Evolutionary conservation across 53 echinoderm and acorn worm genomes (phyloP), one percentile per base, ranked within the genome.

Genomic region (Antedon mediterranea): DNA sequence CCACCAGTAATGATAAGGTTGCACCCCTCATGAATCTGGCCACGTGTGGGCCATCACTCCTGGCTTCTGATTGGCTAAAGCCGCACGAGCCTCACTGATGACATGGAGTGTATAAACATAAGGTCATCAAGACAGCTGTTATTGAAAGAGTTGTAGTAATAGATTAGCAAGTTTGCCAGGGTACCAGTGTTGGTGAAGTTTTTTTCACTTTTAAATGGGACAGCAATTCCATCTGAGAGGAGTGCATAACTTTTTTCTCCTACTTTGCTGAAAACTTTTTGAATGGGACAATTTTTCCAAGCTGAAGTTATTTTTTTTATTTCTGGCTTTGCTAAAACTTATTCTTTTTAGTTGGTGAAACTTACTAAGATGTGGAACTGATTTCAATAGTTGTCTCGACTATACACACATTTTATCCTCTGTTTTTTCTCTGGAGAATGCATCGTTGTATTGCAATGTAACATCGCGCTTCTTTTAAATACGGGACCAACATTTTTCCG

Each of bases 21-120:
- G 57, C 20, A 57, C 57, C 57, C 57, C 57, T 57, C 57, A 57
- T 57, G 57, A 18, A 57, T 8, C 57, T 15, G 57, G 57, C 57
- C 57, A 57, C 57, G 57, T 57, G 57, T 57, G 57, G 57, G 57
- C 57, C 57, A 57, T 57, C 57, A 57, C 57, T 57, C 57, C 57
- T 57, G 57, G 9, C 15, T 18, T 57, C 57, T 57, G 57, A 57
- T 57, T 57, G 57, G 57, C 11, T 23, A 57, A 23, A 18, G 9
- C 57, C 3, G 57, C 57, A 57, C 57, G 57, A 57, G 57, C 57
- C 57, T 57, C 57, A 15, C 57, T 57, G 57, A 13, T 57, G 57
- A 57, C 20, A 57, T 57, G 7, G 57, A 57, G 57, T 2, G 57
- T 26, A 57, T 57, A 57, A 57, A 57, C 57, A 57, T 2, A n/a